These are phyloP conservation scores for Horisme vitalbata DNA, from an alignment of 2,888 invertebrate species.

Conservation along the genomic window DNA sequence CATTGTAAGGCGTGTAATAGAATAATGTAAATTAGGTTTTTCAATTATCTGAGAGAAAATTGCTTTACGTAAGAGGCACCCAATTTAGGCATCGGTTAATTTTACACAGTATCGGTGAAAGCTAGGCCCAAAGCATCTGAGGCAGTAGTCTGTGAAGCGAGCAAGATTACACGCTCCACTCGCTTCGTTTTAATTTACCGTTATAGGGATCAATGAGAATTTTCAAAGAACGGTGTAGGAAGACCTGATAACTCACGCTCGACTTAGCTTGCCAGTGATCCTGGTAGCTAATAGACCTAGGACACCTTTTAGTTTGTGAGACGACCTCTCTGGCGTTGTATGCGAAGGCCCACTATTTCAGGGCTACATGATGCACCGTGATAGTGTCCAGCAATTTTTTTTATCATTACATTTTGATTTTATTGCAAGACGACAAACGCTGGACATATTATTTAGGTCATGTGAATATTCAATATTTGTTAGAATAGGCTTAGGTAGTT, in stretches of 20 bases:
- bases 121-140: constrained; percentile 37
- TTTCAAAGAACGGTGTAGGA: constrained; percentile 27
- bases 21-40: constrained; percentile 2
- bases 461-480: background rate
- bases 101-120: constrained; percentile 37
- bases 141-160: constrained; percentile 46
- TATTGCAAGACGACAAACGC: constrained; percentile 5
- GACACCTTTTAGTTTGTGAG: no score
- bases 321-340: no score
- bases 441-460: background rate
- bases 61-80: constrained; percentile 18
- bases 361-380: no score
- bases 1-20: background rate
- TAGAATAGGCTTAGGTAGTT: no score
- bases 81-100: constrained; percentile 27
- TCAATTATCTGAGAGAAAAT: constrained; percentile 6
- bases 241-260: constrained; percentile 24
- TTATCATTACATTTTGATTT: no score
- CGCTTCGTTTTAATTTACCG: constrained; percentile 43
- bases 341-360: no score
- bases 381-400: no score
- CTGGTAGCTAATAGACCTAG: no score
- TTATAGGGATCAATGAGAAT: constrained; percentile 52
- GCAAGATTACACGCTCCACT: constrained; percentile 51
- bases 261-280: constrained; percentile 15